These are phyloP conservation scores for Cephalopachus bancanus DNA, from an alignment of 2,797 vertebrate species.

Conservation along the genomic window DNA sequence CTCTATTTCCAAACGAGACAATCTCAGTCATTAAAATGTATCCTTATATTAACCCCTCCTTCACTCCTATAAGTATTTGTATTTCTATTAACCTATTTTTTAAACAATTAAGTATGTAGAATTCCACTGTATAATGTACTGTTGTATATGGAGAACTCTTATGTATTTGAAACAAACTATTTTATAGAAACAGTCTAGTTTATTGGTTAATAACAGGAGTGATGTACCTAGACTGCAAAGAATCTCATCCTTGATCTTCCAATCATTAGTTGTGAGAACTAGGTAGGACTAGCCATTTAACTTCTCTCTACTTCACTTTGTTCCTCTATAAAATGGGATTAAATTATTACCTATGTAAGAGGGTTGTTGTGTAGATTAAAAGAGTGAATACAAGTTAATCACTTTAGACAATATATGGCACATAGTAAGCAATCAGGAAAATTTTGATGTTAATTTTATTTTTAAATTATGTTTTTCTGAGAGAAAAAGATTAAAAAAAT, in stretches of 20 bases:
- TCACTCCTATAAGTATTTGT: background rate
- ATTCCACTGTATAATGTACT: background rate
- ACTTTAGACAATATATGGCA: background rate
- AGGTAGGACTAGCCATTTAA: background rate
- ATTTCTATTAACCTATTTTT: background rate
- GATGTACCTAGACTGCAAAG: background rate
- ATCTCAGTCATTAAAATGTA: background rate
- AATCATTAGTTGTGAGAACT: background rate
- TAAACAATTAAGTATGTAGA: background rate
- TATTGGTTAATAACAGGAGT: background rate
- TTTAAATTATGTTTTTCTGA: background rate
- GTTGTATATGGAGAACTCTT: background rate
- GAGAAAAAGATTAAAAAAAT: background rate
- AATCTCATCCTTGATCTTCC: background rate
- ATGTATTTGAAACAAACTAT: background rate
- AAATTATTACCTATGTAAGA: background rate
- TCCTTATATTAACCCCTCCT: background rate
- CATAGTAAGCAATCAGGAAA: background rate
- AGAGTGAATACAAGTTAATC: background rate
- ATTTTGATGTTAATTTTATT: background rate
- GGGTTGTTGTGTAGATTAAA: background rate
- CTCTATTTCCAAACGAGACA: conserved; percentile 17
- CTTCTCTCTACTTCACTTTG: background rate
- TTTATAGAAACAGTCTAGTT: background rate
- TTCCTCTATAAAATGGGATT: background rate